A percentile compares a stretch with the other conserved stretches of the same genome.
Evolutionary conservation across 2,113 vertebrate genomes (phyloP).

Genomic region (Hyaena hyaena): DNA sequence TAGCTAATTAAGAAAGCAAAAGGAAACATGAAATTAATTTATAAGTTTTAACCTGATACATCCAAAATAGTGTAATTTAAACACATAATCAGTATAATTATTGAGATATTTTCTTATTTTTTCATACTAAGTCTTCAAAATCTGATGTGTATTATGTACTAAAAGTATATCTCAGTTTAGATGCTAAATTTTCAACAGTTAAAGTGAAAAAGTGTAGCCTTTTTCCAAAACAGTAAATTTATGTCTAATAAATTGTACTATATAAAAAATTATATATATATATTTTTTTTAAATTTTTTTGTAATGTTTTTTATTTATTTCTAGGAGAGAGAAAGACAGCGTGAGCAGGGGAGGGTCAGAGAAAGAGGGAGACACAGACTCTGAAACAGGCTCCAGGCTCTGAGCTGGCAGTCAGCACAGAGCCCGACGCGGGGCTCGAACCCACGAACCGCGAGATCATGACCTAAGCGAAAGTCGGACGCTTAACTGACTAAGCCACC

Average conservation of each 20-base stretch:
- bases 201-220: not conserved
- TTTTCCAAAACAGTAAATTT: not conserved
- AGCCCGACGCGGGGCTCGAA: no score
- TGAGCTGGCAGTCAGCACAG: no score
- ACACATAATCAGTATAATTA: not conserved
- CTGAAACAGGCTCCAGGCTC: no score
- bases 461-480: no score
- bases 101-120: not conserved
- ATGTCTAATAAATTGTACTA: not conserved
- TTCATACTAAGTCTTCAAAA: not conserved
- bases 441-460: no score
- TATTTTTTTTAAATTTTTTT: no score
- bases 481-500: no score
- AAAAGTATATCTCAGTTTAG: not conserved
- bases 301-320: no score
- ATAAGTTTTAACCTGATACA: not conserved
- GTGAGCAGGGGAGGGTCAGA: no score
- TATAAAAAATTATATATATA: no score
- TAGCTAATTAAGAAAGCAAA: not conserved
- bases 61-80: not conserved
- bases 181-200: not conserved
- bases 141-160: not conserved
- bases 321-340: no score
- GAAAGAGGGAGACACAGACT: no score
- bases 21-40: not conserved